Conservation (phyloP, 2,113 vertebrate species). For the Brachionichthys hirsutus region DNA sequence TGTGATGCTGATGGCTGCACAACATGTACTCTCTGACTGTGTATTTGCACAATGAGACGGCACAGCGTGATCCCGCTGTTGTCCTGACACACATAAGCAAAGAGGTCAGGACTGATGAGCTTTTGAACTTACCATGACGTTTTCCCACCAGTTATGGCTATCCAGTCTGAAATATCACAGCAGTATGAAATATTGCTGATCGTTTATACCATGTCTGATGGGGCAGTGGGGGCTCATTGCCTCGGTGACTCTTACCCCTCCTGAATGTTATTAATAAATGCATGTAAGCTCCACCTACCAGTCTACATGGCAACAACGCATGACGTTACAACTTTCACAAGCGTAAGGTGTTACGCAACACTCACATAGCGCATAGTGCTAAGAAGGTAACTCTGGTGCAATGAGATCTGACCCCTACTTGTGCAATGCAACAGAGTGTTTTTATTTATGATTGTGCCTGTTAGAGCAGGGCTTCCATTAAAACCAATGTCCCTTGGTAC, state of each 20-base stretch:
- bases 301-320: conserved; percentile 7
- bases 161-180: conserved; percentile 22
- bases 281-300: not conserved
- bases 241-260: not conserved
- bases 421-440: conserved; percentile 41
- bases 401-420: conserved; percentile 50
- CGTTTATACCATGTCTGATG: not conserved
- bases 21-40: no score
- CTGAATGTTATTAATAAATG: conserved; percentile 2
- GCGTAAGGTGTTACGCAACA: conserved; percentile 38
- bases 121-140: conserved; percentile 44
- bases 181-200: not conserved
- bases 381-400: conserved; percentile 47
- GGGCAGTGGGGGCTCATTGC: not conserved
- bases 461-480: conserved; percentile 27
- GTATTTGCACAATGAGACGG: not conserved
- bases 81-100: conserved; percentile 23
- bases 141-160: conserved; percentile 45
- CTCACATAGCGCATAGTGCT: conserved; percentile 18
- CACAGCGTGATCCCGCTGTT: conserved; percentile 27
- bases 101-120: conserved; percentile 44
- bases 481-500: not conserved
- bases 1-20: conserved; percentile 12
- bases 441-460: conserved; percentile 20
- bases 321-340: no score